phyloP scores from a whole-genome alignment of 2,888 invertebrate species.

The Mesorhabditis spiculigera region DNA sequence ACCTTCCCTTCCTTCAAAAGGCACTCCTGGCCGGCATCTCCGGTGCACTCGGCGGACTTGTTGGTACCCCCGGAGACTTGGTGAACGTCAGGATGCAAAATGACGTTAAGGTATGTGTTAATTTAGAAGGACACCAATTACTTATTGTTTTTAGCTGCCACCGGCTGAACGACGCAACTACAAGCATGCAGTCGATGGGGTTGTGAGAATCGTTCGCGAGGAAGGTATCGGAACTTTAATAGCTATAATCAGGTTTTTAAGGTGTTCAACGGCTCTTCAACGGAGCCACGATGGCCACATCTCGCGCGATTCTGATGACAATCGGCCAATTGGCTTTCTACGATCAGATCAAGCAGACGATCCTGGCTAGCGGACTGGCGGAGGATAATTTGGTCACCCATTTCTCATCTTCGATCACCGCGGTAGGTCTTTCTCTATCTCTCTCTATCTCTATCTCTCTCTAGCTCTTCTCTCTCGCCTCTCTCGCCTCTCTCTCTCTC shows the following conservation, averaged over 20 bases:
- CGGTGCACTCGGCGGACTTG: conserved; percentile 83
- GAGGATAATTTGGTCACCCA: conserved; percentile 82
- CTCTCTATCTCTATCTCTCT: too few relatives aligned
- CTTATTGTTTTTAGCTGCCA: conserved; percentile 29
- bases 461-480: too few relatives aligned
- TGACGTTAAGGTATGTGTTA: conserved; percentile 77
- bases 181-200: conserved; percentile 88
- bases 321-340: conserved; percentile 95
- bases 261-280: neutral
- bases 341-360: conserved; percentile 78
- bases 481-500: too few relatives aligned
- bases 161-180: conserved; percentile 69
- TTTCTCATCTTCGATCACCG: conserved; percentile 64
- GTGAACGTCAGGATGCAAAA: conserved; percentile 99
- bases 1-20: conserved; percentile 71
- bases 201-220: conserved; percentile 74
- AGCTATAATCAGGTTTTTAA: neutral
- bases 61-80: conserved; percentile 91
- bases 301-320: conserved; percentile 85
- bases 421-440: conserved; percentile 23
- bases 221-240: conserved; percentile 70
- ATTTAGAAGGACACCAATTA: neutral
- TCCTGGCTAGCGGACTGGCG: conserved; percentile 74
- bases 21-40: conserved; percentile 78
- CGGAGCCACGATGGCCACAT: conserved; percentile 38